phyloP scores from a whole-genome alignment of 2,797 vertebrate species.

The Glyptemys insculpta region DNA sequence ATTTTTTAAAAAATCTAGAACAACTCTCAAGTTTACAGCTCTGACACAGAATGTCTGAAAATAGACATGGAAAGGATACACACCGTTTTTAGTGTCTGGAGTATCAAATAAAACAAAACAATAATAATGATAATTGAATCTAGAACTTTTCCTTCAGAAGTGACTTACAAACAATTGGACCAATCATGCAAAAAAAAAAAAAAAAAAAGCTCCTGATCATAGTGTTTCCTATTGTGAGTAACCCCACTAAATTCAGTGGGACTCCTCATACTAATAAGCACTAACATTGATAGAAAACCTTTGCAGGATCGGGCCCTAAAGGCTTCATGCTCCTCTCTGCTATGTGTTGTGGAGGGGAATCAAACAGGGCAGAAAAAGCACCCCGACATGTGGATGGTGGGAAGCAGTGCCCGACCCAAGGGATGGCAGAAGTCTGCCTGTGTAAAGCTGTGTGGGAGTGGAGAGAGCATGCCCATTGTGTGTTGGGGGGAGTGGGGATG shows the following conservation, averaged over 20 bases:
- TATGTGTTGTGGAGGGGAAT: not conserved
- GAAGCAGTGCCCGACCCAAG: not conserved
- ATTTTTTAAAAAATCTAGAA: not conserved
- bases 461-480: not conserved
- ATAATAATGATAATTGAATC: not conserved
- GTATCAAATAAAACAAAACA: not conserved
- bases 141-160: not conserved
- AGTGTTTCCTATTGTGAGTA: not conserved
- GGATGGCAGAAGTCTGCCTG: fast-evolving
- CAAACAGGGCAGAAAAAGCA: not conserved
- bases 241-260: not conserved
- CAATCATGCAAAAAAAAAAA: not conserved
- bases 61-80: not conserved
- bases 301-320: not conserved
- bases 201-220: fast-evolving
- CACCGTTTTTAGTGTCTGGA: conserved; percentile 18
- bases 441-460: not conserved
- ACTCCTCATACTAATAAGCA: not conserved
- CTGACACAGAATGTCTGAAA: conserved; percentile 26
- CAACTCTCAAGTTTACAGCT: conserved; percentile 45
- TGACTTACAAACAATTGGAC: not conserved
- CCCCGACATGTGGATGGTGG: not conserved
- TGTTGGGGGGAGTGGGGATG: not conserved
- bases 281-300: not conserved
- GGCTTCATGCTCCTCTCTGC: not conserved